Percentiles rank a stretch among this genome's conserved stretches.
phyloP scores from a whole-genome alignment of 1,140 invertebrate species.

The Helicoverpa armigera region DNA sequence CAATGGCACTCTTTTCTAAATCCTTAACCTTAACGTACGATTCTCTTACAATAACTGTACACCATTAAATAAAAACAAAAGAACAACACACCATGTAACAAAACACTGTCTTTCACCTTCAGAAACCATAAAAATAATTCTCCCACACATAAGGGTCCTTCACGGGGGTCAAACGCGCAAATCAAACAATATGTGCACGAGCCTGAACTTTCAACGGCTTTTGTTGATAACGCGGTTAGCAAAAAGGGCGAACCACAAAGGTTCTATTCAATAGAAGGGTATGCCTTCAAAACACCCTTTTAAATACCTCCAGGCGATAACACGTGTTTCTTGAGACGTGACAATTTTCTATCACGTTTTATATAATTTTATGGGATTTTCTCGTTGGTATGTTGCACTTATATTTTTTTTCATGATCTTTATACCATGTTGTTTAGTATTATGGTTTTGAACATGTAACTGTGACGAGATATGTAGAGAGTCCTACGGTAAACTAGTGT shows the following conservation, averaged over 20 bases:
- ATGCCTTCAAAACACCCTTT: slow-evolving; percentile 1
- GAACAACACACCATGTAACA: neutral
- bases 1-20: too few species aligned
- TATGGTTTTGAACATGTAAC: too few species aligned
- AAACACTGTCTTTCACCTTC: neutral
- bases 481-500: too few species aligned
- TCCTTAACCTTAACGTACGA: too few species aligned
- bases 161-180: neutral
- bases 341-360: neutral
- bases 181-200: slow-evolving; percentile 13
- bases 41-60: too few species aligned
- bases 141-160: neutral
- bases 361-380: neutral
- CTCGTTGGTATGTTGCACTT: neutral
- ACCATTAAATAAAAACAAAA: too few species aligned
- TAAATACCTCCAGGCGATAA: slow-evolving; percentile 13
- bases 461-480: too few species aligned
- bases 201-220: neutral
- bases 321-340: slow-evolving; percentile 1
- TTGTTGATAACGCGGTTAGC: slow-evolving; percentile 3
- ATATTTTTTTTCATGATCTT: neutral
- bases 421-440: neutral
- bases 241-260: slow-evolving; percentile 13
- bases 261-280: slow-evolving; percentile 29
- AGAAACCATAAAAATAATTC: neutral